Conservation (phyloP, 2,888 invertebrate genomes). For the Ochropacha duplaris region DNA sequence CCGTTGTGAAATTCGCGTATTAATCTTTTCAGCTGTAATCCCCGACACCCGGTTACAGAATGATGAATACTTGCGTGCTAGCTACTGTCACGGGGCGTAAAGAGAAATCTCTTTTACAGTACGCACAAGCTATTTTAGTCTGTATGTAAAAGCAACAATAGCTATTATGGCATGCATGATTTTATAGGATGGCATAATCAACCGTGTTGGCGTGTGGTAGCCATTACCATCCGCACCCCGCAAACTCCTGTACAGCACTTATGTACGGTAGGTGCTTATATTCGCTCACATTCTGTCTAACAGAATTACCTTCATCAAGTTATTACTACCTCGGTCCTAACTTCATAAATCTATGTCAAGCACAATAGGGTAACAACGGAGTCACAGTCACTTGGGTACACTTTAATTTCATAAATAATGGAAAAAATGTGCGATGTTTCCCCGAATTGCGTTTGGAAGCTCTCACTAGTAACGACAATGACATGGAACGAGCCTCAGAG, state of each 20-base stretch:
- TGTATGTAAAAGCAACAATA: neutral
- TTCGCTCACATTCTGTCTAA: slow-evolving; percentile 9
- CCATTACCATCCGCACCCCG: slow-evolving; percentile 20
- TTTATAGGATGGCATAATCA: slow-evolving; percentile 2
- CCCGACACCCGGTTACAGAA: slow-evolving; percentile 32
- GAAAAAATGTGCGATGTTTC: neutral
- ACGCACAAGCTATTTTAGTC: slow-evolving; percentile 1
- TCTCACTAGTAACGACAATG: neutral
- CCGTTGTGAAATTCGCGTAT: slow-evolving; percentile 34
- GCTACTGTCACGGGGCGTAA: slow-evolving; percentile 16
- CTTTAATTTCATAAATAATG: neutral
- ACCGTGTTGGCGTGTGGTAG: slow-evolving; percentile 14
- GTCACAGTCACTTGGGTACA: neutral
- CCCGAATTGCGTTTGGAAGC: neutral
- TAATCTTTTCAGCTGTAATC: slow-evolving; percentile 40
- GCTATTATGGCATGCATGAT: slow-evolving; percentile 2
- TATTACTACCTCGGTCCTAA: slow-evolving; percentile 12
- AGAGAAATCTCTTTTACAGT: slow-evolving; percentile 18
- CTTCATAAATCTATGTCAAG: slow-evolving; percentile 2
- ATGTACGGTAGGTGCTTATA: slow-evolving; percentile 15
- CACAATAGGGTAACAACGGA: neutral
- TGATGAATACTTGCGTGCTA: slow-evolving; percentile 35
- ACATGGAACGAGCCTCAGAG: neutral
- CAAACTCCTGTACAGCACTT: slow-evolving; percentile 17
- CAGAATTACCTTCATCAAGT: slow-evolving; percentile 17